Evolutionary conservation across 2,888 invertebrate genomes (phyloP), one percentile per base, ranked within the genome.

Genomic region (Nomada fabriciana): DNA sequence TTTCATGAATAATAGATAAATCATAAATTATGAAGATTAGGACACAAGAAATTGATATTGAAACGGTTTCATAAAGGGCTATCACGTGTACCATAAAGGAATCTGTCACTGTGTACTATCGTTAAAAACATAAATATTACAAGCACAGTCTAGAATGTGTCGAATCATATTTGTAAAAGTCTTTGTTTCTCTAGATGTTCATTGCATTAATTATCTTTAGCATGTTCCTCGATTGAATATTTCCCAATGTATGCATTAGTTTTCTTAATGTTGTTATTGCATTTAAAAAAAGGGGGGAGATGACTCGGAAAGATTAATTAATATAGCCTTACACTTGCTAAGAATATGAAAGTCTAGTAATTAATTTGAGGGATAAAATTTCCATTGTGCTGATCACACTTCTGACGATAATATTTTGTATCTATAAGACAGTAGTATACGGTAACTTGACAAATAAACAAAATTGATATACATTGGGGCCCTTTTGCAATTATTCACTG

Each of bases 401-500:
- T 59, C 52, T 50, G 13, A 64, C n/a, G 43, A 64, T n/a, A 47
- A n/a, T 63, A 69, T 65, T 69, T 64, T 67, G 64, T 55, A 25
- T 25, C 20, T 59, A 53, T 72, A 63, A 70, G 20, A 29, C 68
- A 76, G 70, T 23, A 70, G 70, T 79, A 15, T 65, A 69, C 65
- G 65, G 80, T 73, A 65, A 29, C 68, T 82, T 55, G 36, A 52
- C 25, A 65, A 68, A 69, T 88, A 76, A 76, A 78, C 36, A 76
- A 76, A 60, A 76, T 23, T 78, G 67, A 82, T 86, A 80, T 87
- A 86, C 70, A 89, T 83, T 88, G 86, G 86, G 82, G 80, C 88
- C 68, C 85, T 89, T 86, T 89, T 89, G 91, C 89, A 81, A 87
- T 88, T 91, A 88, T 92, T 92, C 89, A 89, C 92, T 93, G 89